These are phyloP conservation scores for Lycia hirtaria DNA, from an alignment of 2,888 invertebrate species.

Conservation along the genomic window DNA sequence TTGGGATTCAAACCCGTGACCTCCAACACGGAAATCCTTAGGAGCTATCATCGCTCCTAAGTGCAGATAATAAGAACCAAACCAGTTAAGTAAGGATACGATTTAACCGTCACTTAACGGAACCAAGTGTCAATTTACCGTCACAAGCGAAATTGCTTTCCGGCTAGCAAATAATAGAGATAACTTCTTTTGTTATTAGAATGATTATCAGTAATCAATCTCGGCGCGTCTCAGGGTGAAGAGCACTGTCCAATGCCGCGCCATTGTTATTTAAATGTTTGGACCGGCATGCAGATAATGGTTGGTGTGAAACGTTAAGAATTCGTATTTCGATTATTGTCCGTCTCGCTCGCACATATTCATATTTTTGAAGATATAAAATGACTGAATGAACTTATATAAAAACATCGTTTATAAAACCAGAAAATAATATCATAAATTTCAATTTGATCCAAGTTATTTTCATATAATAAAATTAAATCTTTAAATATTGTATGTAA, in stretches of 20 bases:
- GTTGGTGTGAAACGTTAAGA: conserved; percentile 1
- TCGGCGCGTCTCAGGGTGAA: conserved; percentile 21
- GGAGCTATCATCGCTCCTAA: not conserved
- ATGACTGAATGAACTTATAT: too few species aligned
- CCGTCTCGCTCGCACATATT: too few species aligned
- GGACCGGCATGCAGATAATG: conserved; percentile 24
- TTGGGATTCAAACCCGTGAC: too few species aligned
- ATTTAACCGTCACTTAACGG: not conserved
- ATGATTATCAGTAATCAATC: conserved; percentile 18
- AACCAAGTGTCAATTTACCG: not conserved
- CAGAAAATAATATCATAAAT: too few species aligned
- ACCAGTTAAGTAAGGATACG: not conserved
- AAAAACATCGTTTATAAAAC: too few species aligned
- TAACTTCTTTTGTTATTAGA: conserved; percentile 9
- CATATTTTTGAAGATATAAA: too few species aligned
- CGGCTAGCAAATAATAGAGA: conserved; percentile 4
- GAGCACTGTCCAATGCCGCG: conserved; percentile 13
- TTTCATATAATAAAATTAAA: too few species aligned
- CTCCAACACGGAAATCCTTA: too few species aligned
- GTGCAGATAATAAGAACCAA: not conserved
- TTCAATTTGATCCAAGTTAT: too few species aligned
- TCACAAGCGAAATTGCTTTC: not conserved
- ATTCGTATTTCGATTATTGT: not conserved
- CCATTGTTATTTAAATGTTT: conserved; percentile 26
- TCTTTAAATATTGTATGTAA: too few species aligned